Evolutionary conservation across 2,113 vertebrate species (phyloP), one percentile per base, ranked within the genome.

Genomic region (Bos indicus): DNA sequence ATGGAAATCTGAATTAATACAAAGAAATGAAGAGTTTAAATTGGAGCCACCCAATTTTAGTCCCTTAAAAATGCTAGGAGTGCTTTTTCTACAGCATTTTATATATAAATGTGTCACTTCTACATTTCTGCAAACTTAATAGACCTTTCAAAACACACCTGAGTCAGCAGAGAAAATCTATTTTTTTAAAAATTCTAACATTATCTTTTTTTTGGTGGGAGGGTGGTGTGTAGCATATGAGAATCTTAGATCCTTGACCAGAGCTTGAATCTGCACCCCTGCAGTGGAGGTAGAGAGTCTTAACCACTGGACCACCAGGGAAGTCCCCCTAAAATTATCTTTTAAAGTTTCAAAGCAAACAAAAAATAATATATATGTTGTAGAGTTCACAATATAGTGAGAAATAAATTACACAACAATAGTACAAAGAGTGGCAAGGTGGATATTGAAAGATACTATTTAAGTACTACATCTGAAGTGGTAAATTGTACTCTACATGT

Each of bases 231-330:
- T 14, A 64, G 30, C 64, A 21, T 67, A 67, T n/a, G 30, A 67
- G 7, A n/a, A 36, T 36, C 16, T 67, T 67, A 67, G 64, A 36
- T n/a, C 7, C 8, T n/a, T 17, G 64, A 67, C 8, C 64, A 67
- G 64, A 33, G 33, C 15, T 67, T 3, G 4, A 67, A 67, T 10
- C 33, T n/a, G 33, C 17, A n/a, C 33, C 16, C 1, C 17, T 67
- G 33, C 16, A 67, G 17, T n/a, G 33, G 30, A 16, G 14, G 30
- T 2, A 64, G 60, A 16, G 14, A 3, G 30, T 36, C 33, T 67
- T 36, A 67, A 36, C 33, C 16, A 67, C 8, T 67, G 64, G 16
- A 36, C 64, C 17, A 67, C 64, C 0, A 0, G 8, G 33, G 33
- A 67, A 67, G 17, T 67, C 64, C 64, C 17, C n/a, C 64, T 67